Conservation (phyloP, 1,140 invertebrate genomes). For the Trachymyrmex cornetzi region DNA sequence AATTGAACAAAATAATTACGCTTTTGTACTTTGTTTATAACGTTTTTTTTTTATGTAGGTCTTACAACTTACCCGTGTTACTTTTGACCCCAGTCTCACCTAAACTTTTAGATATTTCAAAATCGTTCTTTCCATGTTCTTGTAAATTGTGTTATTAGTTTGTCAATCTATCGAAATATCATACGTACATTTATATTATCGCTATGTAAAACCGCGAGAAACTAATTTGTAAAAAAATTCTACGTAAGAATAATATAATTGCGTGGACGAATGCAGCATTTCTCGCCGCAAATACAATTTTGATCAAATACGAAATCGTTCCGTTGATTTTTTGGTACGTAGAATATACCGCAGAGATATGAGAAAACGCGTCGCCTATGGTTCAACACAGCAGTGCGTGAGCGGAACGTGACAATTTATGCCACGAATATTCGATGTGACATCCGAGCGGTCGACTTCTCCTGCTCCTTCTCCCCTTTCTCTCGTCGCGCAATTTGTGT, state of each 20-base stretch:
- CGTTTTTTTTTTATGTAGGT: too few species aligned
- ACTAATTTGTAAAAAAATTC: not conserved
- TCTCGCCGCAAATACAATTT: not conserved
- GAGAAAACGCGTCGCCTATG: slow-evolving; percentile 17
- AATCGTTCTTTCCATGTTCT: too few species aligned
- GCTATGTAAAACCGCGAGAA: not conserved
- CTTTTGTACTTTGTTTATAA: too few species aligned
- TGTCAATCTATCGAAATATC: not conserved
- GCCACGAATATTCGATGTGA: slow-evolving; percentile 71
- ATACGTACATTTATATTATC: not conserved
- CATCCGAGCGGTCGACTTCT: slow-evolving; percentile 63
- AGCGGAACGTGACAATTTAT: slow-evolving; percentile 56
- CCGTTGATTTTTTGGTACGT: not conserved
- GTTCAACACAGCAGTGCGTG: slow-evolving; percentile 1
- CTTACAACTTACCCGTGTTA: too few species aligned
- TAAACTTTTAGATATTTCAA: too few species aligned
- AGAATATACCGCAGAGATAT: slow-evolving; percentile 28
- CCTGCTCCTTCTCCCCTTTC: slow-evolving; percentile 17
- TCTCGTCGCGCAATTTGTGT: slow-evolving; percentile 72
- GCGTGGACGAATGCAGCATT: not conserved
- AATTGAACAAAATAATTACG: too few species aligned
- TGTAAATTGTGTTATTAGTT: not conserved
- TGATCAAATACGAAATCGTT: not conserved
- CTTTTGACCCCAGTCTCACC: too few species aligned
- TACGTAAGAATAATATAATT: not conserved